These are phyloP conservation scores for Chymomyza caudatula DNA, from an alignment of 2,888 invertebrate species.

Conservation along the genomic window DNA sequence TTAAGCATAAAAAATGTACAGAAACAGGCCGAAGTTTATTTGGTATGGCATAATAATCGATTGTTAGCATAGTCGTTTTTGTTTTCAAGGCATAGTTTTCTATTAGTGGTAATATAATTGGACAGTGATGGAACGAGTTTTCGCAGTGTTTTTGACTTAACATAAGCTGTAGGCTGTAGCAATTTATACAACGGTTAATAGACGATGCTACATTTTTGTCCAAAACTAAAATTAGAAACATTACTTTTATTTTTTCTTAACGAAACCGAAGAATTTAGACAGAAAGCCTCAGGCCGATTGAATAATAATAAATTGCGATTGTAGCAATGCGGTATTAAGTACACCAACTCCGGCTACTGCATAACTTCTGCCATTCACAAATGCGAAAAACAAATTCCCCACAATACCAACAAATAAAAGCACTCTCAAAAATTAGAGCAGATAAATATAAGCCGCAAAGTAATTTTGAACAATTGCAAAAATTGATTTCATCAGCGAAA, in stretches of 20 bases:
- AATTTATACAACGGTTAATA: too few relatives aligned
- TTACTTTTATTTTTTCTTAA: background rate
- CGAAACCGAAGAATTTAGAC: background rate
- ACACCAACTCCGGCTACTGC: constrained; percentile 28
- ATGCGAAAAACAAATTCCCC: background rate
- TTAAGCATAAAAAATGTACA: too few relatives aligned
- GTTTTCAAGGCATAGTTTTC: too few relatives aligned
- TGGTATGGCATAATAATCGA: too few relatives aligned
- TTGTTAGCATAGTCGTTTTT: too few relatives aligned
- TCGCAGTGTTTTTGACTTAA: too few relatives aligned
- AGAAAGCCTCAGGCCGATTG: constrained; percentile 26
- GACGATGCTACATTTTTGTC: background rate
- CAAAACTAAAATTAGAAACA: background rate
- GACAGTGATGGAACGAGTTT: too few relatives aligned
- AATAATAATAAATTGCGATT: constrained; percentile 31
- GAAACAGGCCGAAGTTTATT: too few relatives aligned
- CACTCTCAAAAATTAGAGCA: constrained; percentile 55
- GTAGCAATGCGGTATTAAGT: constrained; percentile 33
- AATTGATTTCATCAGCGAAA: constrained; percentile 23
- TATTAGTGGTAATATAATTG: too few relatives aligned
- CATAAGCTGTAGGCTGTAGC: too few relatives aligned
- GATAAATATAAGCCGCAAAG: constrained; percentile 46
- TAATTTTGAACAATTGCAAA: constrained; percentile 44
- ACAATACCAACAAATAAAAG: background rate
- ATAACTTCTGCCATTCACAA: constrained; percentile 28